Evolutionary conservation across 2,113 vertebrate species (phyloP).

Genomic region (Hippocampus zosterae): DNA sequence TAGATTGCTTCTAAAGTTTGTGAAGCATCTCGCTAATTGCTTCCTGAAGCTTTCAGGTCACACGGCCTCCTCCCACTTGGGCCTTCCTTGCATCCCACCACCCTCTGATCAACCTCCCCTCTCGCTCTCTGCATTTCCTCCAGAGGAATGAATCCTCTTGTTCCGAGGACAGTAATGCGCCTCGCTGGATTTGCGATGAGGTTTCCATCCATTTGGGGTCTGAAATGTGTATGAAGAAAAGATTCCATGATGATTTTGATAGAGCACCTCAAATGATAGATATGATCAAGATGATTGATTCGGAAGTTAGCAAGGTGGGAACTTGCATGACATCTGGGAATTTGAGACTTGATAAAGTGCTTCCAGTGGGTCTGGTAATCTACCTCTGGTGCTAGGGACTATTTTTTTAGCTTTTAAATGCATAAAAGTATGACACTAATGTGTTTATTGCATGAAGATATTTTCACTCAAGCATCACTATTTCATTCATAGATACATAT

Average conservation of each 20-base stretch:
- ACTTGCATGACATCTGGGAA: no score
- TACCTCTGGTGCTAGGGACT: no score
- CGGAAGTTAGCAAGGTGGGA: no score
- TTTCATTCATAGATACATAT: no score
- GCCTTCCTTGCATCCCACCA: conserved; percentile 26
- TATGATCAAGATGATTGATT: no score
- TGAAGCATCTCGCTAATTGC: conserved; percentile 66
- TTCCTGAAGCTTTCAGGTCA: conserved; percentile 67
- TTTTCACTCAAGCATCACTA: no score
- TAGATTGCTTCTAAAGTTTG: conserved; percentile 68
- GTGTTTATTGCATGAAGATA: no score
- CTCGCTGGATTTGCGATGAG: conserved; percentile 35
- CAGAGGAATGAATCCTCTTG: conserved; percentile 3
- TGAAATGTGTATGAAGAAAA: conserved; percentile 12
- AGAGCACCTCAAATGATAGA: background rate
- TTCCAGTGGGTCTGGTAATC: no score
- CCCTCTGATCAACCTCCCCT: conserved; percentile 37
- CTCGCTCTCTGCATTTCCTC: conserved; percentile 7
- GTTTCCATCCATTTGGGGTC: conserved; percentile 46
- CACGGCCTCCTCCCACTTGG: conserved; percentile 53
- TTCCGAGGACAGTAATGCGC: conserved; percentile 33
- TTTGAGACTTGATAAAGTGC: no score
- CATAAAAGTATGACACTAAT: no score
- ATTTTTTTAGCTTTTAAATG: no score
- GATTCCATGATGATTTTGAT: conserved; percentile 14